Evolutionary conservation across 2,797 vertebrate genomes (phyloP).

Genomic region (Propithecus deckenii): DNA sequence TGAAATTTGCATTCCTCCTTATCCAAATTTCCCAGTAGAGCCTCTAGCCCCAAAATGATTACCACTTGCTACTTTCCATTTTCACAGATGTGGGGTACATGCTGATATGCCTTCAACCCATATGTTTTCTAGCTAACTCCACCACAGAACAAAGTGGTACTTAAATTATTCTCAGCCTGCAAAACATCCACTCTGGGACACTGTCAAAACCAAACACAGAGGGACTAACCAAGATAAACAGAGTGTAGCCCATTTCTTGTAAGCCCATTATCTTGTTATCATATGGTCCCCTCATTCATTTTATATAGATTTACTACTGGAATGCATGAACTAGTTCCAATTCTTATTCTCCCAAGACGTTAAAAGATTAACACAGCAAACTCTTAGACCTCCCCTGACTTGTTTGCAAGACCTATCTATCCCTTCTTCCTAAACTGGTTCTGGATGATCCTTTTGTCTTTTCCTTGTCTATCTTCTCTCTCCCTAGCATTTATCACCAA

Average conservation of each 20-base stretch:
- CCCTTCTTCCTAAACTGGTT: background rate
- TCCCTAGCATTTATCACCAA: conserved; percentile 80
- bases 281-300: background rate
- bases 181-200: background rate
- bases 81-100: background rate
- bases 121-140: background rate
- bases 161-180: background rate
- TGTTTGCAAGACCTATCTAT: background rate
- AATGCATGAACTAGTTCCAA: background rate
- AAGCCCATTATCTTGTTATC: background rate
- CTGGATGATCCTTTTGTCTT: background rate
- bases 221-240: background rate
- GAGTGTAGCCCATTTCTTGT: background rate
- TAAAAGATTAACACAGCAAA: background rate
- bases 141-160: background rate
- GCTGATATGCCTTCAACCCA: background rate
- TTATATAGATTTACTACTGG: background rate
- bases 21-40: background rate
- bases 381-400: background rate
- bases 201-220: background rate
- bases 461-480: conserved; percentile 37
- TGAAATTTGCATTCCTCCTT: background rate
- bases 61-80: background rate
- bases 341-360: background rate
- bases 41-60: background rate